Base-by-base conservation (phyloP, 2,797 vertebrate genomes). In the Typhlichthys subterraneus region DNA sequence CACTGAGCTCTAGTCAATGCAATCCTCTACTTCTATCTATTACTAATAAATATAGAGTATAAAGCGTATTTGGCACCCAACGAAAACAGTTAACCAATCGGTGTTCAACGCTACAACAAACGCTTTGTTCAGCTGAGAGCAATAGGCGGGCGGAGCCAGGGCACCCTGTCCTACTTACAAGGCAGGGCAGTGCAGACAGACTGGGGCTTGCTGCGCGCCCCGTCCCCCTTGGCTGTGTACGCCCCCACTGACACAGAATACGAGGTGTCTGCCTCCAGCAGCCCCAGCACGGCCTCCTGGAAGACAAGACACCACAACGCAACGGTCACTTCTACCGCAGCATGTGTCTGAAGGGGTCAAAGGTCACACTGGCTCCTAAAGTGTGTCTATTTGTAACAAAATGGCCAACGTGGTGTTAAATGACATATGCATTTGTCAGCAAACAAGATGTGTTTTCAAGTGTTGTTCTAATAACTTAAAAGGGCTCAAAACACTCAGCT, bases 161-260 rank as follows among this genome's bases (percentile, higher is more conserved):
- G 23, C 23, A 29, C 23, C 23, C 23, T 29, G 23, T 29, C n/a
- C 53, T 53, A 62, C 89, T 86, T 80, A 88, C 89, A 5, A 53
- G 91, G 90, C 45, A 81, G 73, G 56, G 93, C 95, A 50, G 96
- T 97, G 80, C 95, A 95, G 66, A 95, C 84, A 8, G 93, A 74
- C 57, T 94, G 94, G 58, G 96, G 92, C 85, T 96, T 98, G 93
- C 96, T 98, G 77, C 96, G 94, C 71, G 96, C 94, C 58, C 97
- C 97, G 0, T 99, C 97, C 69, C 97, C 97, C 90, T 98, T 99
- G 23, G 96, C 96, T 50, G 96, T 99, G 75, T 98, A 99, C 65
- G 96, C 96, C 76, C 96, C 96, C 67, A 99, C 97, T 14, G 96
- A 95, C 59, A 98, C 92, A 55, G 96, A 96, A 82, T 98, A 99